phyloP scores from a whole-genome alignment of 2,797 vertebrate species.

The Lacerta bilineata region DNA sequence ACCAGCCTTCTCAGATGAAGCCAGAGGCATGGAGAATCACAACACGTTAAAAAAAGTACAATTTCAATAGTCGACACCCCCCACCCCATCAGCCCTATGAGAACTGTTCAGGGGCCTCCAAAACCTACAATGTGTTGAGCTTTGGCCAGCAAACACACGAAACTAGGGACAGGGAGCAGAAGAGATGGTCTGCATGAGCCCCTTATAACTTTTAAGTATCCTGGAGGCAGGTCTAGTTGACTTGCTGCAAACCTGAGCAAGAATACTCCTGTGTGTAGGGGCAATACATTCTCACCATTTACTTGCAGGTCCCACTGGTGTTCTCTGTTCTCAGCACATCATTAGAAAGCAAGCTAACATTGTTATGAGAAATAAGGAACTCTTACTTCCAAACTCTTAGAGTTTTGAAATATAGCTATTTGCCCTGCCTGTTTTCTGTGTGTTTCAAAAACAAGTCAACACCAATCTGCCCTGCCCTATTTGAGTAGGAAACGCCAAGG shows the following conservation, averaged over 20 bases:
- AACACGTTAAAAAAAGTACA: too few relatives aligned
- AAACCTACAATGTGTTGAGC: background rate
- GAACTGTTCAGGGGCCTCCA: background rate
- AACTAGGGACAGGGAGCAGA: background rate
- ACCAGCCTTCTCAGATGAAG: background rate
- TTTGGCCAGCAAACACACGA: background rate
- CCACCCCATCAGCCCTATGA: too few relatives aligned
- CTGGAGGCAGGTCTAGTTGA: background rate
- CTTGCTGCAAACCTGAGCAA: background rate
- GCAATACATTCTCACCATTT: background rate
- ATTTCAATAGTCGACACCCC: too few relatives aligned
- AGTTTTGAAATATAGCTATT: background rate
- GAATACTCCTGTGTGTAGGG: background rate
- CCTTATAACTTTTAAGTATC: background rate
- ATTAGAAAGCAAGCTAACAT: constrained; percentile 16
- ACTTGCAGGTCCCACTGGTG: background rate
- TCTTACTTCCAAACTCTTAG: constrained; percentile 28
- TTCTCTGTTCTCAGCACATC: constrained; percentile 1
- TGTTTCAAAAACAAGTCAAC: constrained; percentile 29
- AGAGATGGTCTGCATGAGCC: background rate
- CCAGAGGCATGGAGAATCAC: background rate
- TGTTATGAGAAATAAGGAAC: constrained; percentile 32
- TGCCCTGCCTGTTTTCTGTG: background rate
- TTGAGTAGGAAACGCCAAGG: background rate
- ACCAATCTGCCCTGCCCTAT: constrained; percentile 31